phyloP scores from a whole-genome alignment of 2,888 invertebrate species.

The Adelphocoris suturalis region DNA sequence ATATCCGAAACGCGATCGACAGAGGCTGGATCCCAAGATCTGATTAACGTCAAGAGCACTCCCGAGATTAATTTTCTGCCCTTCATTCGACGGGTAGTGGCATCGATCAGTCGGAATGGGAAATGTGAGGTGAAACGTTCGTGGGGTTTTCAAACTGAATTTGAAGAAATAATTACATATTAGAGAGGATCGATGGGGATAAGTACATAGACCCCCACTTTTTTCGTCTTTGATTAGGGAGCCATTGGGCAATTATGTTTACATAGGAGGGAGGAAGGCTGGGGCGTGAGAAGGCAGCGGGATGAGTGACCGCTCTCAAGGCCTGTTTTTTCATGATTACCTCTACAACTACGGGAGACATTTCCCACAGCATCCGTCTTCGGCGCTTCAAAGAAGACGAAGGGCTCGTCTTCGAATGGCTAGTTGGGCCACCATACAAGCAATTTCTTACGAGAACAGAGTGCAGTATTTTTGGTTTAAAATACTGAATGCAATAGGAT shows the following conservation, averaged over 20 bases:
- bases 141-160: constrained; percentile 43
- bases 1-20: constrained; percentile 23
- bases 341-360: constrained; percentile 70
- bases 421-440: too few relatives aligned
- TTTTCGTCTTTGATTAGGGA: constrained; percentile 58
- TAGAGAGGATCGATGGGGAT: neutral
- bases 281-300: constrained; percentile 56
- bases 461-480: too few relatives aligned
- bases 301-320: constrained; percentile 65
- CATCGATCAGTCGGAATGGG: constrained; percentile 41
- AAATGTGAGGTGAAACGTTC: constrained; percentile 16
- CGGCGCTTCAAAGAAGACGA: neutral
- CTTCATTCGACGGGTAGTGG: constrained; percentile 55
- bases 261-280: constrained; percentile 59
- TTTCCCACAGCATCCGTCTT: constrained; percentile 68
- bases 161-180: constrained; percentile 49
- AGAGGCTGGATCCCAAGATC: constrained; percentile 41
- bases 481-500: too few relatives aligned
- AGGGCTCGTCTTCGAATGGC: too few relatives aligned
- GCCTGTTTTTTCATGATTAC: constrained; percentile 67
- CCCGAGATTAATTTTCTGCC: constrained; percentile 55
- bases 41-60: constrained; percentile 56
- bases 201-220: constrained; percentile 13
- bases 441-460: too few relatives aligned
- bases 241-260: constrained; percentile 69